phyloP scores from a whole-genome alignment of 2,797 vertebrate species.

The Crossoptilon crossoptilon region DNA sequence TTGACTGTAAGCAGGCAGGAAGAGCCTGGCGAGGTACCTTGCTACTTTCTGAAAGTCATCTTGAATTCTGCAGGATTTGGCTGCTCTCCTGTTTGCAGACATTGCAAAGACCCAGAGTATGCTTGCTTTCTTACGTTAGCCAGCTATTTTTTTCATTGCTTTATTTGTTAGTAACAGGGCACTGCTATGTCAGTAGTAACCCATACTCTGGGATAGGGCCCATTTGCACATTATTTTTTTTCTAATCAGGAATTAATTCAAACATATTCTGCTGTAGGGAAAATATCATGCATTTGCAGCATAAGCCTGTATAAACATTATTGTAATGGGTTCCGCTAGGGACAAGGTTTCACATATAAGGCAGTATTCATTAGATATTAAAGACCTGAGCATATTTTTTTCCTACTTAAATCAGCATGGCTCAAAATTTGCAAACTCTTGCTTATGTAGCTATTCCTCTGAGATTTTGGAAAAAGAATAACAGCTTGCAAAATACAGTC shows the following conservation, averaged over 20 bases:
- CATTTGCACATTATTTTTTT: not conserved
- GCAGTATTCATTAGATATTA: constrained; percentile 55
- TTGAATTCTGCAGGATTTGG: not conserved
- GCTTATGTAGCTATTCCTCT: constrained; percentile 4
- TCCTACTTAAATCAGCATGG: constrained; percentile 9
- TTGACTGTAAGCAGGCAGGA: not conserved
- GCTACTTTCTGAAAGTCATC: not conserved
- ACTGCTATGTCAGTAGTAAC: not conserved
- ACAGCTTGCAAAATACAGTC: constrained; percentile 16
- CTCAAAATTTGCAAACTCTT: constrained; percentile 37
- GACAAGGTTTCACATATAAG: constrained; percentile 43
- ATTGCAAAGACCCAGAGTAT: not conserved
- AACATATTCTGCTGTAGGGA: constrained; percentile 17
- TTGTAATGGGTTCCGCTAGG: constrained; percentile 56
- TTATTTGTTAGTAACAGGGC: not conserved
- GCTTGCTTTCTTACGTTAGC: not conserved
- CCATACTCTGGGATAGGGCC: not conserved
- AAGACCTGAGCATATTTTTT: constrained; percentile 38
- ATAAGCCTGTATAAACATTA: constrained; percentile 65
- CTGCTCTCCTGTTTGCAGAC: not conserved
- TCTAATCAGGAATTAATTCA: constrained; percentile 25
- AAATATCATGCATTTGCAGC: constrained; percentile 38
- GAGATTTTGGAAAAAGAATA: constrained; percentile 17
- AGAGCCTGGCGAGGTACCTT: not conserved
- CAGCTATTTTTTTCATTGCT: not conserved